Conservation (phyloP, 2,113 vertebrate species). For the Poeciliopsis turrubarensis region DNA sequence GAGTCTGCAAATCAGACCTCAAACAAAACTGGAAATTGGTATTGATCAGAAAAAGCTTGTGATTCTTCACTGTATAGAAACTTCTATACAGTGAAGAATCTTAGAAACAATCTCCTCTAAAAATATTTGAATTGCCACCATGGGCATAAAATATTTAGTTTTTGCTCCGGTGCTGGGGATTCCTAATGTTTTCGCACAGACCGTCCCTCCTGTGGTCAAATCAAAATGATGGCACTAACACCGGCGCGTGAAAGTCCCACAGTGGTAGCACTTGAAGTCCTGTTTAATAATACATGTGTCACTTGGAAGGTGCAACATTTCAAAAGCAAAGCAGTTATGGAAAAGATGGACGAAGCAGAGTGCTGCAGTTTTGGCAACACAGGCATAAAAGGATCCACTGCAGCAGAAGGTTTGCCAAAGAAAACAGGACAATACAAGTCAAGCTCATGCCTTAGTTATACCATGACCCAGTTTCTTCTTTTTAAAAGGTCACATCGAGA, state of each 20-base stretch:
- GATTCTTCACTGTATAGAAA: constrained; percentile 27
- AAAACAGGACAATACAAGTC: constrained; percentile 10
- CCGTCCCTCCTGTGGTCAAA: constrained; percentile 39
- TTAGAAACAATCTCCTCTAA: constrained; percentile 41
- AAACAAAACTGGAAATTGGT: background rate
- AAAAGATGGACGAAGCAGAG: constrained; percentile 15
- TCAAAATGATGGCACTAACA: constrained; percentile 70
- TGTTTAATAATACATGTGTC: constrained; percentile 74
- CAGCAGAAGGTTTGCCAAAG: constrained; percentile 10
- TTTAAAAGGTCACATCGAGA: constrained; percentile 57
- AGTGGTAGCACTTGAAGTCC: constrained; percentile 54
- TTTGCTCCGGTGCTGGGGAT: constrained; percentile 48
- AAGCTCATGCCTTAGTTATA: constrained; percentile 26
- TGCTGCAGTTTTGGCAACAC: constrained; percentile 24
- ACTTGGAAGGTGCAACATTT: constrained; percentile 46
- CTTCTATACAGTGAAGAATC: constrained; percentile 32
- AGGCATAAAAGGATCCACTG: constrained; percentile 9
- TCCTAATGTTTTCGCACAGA: constrained; percentile 51
- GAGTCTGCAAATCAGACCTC: background rate
- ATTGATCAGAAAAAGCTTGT: constrained; percentile 7
- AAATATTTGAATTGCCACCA: constrained; percentile 28
- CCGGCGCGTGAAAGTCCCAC: constrained; percentile 65
- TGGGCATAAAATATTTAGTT: constrained; percentile 65
- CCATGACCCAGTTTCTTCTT: constrained; percentile 18
- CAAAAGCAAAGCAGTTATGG: constrained; percentile 20